These are phyloP conservation scores for Monochamus saltuarius DNA, from an alignment of 1,140 invertebrate species.

Conservation along the genomic window DNA sequence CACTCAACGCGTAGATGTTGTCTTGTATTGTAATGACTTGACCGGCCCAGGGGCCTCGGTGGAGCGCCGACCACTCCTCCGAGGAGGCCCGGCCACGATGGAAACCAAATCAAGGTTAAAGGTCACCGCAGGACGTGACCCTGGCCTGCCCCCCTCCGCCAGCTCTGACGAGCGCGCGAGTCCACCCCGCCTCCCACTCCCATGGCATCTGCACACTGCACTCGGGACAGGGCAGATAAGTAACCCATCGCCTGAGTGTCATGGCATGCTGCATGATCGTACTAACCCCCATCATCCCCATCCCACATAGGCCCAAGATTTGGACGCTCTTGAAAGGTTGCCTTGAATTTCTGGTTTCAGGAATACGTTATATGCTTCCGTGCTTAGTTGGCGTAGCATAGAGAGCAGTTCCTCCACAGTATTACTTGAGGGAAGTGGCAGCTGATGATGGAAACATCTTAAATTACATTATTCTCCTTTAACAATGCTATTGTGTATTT, in stretches of 20 bases:
- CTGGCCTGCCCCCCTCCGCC: conserved; percentile 49
- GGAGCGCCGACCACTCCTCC: conserved; percentile 4
- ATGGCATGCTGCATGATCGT: conserved; percentile 41
- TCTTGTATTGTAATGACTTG: conserved; percentile 8
- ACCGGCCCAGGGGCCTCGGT: conserved; percentile 30
- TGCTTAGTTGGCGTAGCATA: no score
- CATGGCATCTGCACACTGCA: conserved; percentile 27
- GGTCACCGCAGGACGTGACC: conserved; percentile 66
- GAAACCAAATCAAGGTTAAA: conserved; percentile 74
- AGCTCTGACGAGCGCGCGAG: conserved; percentile 45
- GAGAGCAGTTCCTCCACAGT: no score
- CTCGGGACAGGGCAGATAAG: conserved; percentile 42
- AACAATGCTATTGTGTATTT: no score
- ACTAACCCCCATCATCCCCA: no score
- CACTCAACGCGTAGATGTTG: conserved; percentile 7
- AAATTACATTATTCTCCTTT: no score
- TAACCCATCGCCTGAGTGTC: conserved; percentile 41
- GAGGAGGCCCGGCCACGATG: conserved; percentile 57
- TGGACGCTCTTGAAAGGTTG: no score
- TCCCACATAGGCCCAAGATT: no score
- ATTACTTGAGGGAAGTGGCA: no score
- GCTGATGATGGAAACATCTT: no score
- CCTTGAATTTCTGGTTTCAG: no score
- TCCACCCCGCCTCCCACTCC: conserved; percentile 33
- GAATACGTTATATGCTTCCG: no score